Evolutionary conservation across 2,797 vertebrate species (phyloP).

Genomic region (Urosaurus nigricauda): DNA sequence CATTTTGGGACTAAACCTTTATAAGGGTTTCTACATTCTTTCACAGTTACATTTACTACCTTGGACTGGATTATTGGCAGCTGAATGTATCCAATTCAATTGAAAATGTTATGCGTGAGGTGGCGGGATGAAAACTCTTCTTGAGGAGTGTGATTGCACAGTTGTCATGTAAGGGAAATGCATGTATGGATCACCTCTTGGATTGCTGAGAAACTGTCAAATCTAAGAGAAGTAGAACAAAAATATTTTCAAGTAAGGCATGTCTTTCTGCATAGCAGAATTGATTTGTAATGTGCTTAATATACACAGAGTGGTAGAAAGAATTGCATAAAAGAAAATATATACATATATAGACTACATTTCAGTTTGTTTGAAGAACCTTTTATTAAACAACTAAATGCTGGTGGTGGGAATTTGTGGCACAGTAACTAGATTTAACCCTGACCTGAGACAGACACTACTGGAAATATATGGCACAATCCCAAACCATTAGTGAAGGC

Average conservation of each 20-base stretch:
- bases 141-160: neutral
- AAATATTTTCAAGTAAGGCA: constrained; percentile 21
- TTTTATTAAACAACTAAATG: constrained; percentile 50
- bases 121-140: neutral
- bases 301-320: neutral
- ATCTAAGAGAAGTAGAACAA: constrained; percentile 11
- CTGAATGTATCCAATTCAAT: neutral
- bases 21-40: neutral
- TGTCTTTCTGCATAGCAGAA: neutral
- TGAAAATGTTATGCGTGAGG: neutral
- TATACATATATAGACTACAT: constrained; percentile 1
- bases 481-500: constrained; percentile 69
- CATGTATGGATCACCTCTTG: neutral
- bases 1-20: neutral
- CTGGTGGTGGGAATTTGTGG: constrained; percentile 19
- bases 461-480: constrained; percentile 56
- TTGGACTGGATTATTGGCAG: neutral
- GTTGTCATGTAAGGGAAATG: neutral
- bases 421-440: constrained; percentile 47
- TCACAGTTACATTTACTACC: neutral
- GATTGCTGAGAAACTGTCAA: neutral
- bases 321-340: constrained; percentile 2
- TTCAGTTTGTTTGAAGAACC: constrained; percentile 34
- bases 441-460: constrained; percentile 58
- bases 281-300: neutral